Evolutionary conservation across 2,797 vertebrate genomes (phyloP).

Genomic region (Acanthiza pusilla): DNA sequence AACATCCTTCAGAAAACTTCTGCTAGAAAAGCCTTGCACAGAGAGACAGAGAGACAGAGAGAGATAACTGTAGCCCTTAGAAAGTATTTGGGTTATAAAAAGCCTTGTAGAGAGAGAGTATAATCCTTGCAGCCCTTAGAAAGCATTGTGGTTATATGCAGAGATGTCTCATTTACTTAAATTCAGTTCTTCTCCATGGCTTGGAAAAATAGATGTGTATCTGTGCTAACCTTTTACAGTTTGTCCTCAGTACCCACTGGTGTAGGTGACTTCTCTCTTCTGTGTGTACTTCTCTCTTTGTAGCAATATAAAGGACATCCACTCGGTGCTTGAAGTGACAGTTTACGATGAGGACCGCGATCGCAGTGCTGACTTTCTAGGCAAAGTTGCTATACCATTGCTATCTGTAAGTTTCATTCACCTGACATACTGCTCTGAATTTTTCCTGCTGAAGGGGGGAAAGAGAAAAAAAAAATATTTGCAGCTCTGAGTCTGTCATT

Average conservation of each 20-base stretch:
- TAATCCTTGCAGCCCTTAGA: not conserved
- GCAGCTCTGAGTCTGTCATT: conserved; percentile 75
- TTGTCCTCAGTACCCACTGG: conserved; percentile 7
- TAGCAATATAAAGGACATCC: conserved; percentile 98
- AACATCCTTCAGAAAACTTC: not conserved
- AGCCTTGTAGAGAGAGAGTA: not conserved
- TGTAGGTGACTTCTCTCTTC: conserved; percentile 30
- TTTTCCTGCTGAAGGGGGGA: conserved; percentile 56
- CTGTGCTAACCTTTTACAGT: conserved; percentile 22
- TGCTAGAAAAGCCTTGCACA: not conserved
- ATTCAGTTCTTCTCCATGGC: not conserved
- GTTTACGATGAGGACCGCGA: conserved; percentile 97
- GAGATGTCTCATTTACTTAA: not conserved
- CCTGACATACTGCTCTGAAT: conserved; percentile 53
- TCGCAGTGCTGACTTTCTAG: conserved; percentile 94
- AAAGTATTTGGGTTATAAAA: not conserved
- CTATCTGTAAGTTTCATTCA: conserved; percentile 87
- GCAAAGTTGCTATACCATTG: conserved; percentile 95
- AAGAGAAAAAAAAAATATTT: not conserved
- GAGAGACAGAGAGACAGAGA: not conserved
- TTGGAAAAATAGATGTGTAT: not conserved
- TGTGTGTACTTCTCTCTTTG: conserved; percentile 43
- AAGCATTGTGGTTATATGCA: not conserved
- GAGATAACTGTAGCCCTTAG: not conserved
- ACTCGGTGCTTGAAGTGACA: conserved; percentile 94